Conservation (phyloP, 2,888 invertebrate genomes). For the Sialis lutaria region DNA sequence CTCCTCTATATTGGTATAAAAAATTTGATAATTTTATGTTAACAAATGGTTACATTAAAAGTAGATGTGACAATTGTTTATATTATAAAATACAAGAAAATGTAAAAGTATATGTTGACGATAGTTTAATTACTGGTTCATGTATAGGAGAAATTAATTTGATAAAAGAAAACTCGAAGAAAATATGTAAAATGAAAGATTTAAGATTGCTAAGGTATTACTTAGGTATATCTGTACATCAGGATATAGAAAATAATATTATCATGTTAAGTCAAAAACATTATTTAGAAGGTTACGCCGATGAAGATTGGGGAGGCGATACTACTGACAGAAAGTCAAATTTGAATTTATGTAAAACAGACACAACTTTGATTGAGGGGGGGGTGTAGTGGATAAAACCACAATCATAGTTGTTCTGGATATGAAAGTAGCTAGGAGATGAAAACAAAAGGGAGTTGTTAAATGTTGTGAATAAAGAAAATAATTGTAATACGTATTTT, state of each 20-base stretch:
- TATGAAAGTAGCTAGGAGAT: too few species aligned
- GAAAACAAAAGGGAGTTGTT: too few species aligned
- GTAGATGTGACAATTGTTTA: constrained; percentile 1
- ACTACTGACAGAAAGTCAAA: too few species aligned
- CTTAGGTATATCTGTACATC: constrained; percentile 3
- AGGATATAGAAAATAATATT: constrained; percentile 1
- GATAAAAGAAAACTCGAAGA: constrained; percentile 4
- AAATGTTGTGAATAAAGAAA: too few species aligned
- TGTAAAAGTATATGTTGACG: constrained; percentile 5
- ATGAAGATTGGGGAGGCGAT: too few species aligned
- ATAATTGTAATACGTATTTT: too few species aligned
- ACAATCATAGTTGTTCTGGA: too few species aligned
- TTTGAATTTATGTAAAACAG: too few species aligned
- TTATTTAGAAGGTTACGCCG: constrained; percentile 5
- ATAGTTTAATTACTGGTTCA: constrained; percentile 5
- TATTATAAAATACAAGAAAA: background rate
- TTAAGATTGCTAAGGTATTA: constrained; percentile 3
- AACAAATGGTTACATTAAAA: constrained; percentile 5
- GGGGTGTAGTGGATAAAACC: too few species aligned
- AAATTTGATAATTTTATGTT: constrained; percentile 6
- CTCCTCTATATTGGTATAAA: constrained; percentile 6
- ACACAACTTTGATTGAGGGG: too few species aligned
- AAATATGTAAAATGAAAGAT: constrained; percentile 5
- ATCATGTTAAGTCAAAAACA: constrained; percentile 3
- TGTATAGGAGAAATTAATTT: constrained; percentile 3